Percentiles rank a stretch among this genome's conserved stretches.
phyloP scores from a whole-genome alignment of 2,888 invertebrate genomes.

The Metacarcinus magister region DNA sequence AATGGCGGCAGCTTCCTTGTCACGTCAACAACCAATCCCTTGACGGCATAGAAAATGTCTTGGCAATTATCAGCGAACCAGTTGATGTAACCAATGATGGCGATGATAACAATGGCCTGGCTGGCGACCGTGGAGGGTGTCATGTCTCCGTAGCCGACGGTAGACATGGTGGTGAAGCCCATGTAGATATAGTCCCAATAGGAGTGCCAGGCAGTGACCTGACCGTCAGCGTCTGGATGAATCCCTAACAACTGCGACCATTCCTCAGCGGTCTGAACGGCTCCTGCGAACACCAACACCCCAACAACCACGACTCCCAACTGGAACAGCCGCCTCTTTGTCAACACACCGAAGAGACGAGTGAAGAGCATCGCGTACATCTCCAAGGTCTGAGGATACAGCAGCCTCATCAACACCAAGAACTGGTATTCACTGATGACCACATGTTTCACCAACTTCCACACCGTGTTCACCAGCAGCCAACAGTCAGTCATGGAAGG shows the following conservation, averaged over 20 bases:
- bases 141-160: neutral
- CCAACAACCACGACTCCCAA: neutral
- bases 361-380: neutral
- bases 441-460: neutral
- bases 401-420: neutral
- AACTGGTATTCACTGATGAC: neutral
- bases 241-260: neutral
- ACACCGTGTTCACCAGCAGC: neutral
- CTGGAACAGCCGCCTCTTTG: neutral
- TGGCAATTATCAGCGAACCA: neutral
- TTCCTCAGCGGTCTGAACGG: neutral
- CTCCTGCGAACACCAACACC: neutral
- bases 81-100: neutral
- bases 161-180: neutral
- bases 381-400: neutral
- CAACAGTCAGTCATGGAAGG: neutral
- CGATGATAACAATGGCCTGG: neutral
- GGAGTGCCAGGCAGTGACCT: neutral
- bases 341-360: neutral
- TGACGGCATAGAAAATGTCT: neutral
- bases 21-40: neutral
- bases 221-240: neutral
- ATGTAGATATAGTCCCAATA: slow-evolving; percentile 13
- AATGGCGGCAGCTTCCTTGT: neutral
- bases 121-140: neutral